Percentiles rank a stretch among this genome's conserved stretches.
These are phyloP conservation scores for Morpho achilles DNA, from an alignment of 2,888 invertebrate species.

Conservation along the genomic window DNA sequence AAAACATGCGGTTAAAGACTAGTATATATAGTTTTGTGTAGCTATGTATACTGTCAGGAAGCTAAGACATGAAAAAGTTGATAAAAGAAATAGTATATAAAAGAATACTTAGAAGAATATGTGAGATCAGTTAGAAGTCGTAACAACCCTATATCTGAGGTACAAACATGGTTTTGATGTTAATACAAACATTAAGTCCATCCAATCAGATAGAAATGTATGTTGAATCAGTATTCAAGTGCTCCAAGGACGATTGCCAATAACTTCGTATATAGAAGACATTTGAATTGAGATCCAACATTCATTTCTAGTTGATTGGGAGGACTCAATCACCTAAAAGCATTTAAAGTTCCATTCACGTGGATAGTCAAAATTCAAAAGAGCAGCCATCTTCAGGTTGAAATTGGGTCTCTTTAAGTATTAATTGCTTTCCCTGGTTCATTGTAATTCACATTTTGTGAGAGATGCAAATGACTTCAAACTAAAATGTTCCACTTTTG, in stretches of 20 bases:
- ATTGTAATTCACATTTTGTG: slow-evolving; percentile 71
- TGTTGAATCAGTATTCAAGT: slow-evolving; percentile 3
- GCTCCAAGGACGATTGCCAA: slow-evolving; percentile 5
- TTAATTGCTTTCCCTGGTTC: slow-evolving; percentile 76
- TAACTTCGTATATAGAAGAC: slow-evolving; percentile 8
- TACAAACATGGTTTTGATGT: background rate
- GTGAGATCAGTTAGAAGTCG: background rate
- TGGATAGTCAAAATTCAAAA: slow-evolving; percentile 59
- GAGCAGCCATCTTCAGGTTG: slow-evolving; percentile 73
- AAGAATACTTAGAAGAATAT: no score
- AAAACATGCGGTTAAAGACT: no score
- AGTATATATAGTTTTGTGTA: no score
- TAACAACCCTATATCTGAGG: background rate
- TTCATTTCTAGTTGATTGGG: slow-evolving; percentile 15
- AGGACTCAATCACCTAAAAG: slow-evolving; percentile 21
- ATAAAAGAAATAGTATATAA: no score
- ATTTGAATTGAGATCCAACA: slow-evolving; percentile 11
- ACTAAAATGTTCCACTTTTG: slow-evolving; percentile 72
- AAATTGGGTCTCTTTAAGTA: slow-evolving; percentile 72
- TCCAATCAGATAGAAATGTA: slow-evolving; percentile 11
- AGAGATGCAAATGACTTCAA: slow-evolving; percentile 73
- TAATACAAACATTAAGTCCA: slow-evolving; percentile 7
- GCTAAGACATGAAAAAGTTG: no score
- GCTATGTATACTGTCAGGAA: no score
- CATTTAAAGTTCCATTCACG: slow-evolving; percentile 36